phyloP scores from a whole-genome alignment of 2,888 invertebrate species.

The Leptopterna dolabrata region DNA sequence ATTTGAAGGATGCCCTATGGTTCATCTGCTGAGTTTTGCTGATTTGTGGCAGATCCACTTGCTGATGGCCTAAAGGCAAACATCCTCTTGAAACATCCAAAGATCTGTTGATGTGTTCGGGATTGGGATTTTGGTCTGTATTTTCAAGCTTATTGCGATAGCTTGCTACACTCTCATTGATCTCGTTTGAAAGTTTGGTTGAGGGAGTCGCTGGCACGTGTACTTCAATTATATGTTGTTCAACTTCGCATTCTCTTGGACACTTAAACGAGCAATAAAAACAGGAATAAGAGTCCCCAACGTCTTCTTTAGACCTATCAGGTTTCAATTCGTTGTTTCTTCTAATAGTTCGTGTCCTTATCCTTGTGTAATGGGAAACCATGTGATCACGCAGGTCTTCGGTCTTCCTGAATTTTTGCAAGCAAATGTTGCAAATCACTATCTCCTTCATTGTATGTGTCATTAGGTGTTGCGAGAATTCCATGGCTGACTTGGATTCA shows the following conservation, averaged over 20 bases:
- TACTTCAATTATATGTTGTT: background rate
- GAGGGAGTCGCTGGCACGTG: background rate
- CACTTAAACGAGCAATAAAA: conserved; percentile 18
- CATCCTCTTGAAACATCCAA: no score
- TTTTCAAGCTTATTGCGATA: no score
- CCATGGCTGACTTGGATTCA: background rate
- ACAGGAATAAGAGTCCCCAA: background rate
- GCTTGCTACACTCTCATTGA: no score
- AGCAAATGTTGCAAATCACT: conserved; percentile 21
- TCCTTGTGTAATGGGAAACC: background rate
- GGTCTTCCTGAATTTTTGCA: background rate
- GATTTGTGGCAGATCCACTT: no score
- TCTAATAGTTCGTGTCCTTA: background rate
- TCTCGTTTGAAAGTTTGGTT: no score
- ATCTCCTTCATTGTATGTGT: conserved; percentile 16
- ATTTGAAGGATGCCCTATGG: no score
- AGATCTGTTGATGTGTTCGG: no score
- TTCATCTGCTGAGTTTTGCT: no score
- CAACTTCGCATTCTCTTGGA: background rate
- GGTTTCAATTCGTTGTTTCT: background rate
- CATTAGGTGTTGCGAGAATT: conserved; percentile 7
- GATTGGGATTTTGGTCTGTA: no score
- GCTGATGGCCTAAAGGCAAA: no score
- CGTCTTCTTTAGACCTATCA: background rate
- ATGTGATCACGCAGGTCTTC: background rate